Evolutionary conservation across 2,113 vertebrate species (phyloP).

Genomic region (Saccopteryx leptura): DNA sequence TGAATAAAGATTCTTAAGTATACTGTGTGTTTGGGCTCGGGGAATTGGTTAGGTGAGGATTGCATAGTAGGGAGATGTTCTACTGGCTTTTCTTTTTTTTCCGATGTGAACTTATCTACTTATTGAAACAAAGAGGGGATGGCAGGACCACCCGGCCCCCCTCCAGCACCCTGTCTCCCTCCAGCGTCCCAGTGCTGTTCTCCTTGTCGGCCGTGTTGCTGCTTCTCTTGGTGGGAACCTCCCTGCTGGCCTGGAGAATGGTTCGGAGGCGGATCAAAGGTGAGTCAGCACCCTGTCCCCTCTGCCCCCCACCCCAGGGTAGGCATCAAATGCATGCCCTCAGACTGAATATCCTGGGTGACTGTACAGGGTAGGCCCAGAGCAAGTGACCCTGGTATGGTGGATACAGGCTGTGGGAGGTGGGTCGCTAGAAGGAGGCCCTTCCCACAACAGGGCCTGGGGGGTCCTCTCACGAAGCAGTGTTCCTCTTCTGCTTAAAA

Average conservation of each 20-base stretch:
- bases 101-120: background rate
- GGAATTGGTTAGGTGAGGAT: background rate
- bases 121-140: background rate
- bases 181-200: background rate
- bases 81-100: rapidly evolving
- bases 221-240: slow-evolving; percentile 32
- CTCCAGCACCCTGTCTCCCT: rapidly evolving
- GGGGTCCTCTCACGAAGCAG: rapidly evolving
- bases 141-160: rapidly evolving
- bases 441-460: background rate
- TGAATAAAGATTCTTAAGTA: background rate
- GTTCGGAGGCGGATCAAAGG: background rate
- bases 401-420: background rate
- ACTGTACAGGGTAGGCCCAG: background rate
- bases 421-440: no score
- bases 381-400: background rate
- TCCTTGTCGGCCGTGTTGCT: background rate
- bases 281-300: slow-evolving; percentile 20
- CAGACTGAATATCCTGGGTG: background rate
- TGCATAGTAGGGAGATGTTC: background rate
- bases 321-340: rapidly evolving
- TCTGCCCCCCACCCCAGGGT: background rate
- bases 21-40: rapidly evolving
- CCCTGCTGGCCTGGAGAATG: slow-evolving; percentile 58
- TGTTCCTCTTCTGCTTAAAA: background rate